Evolutionary conservation across 2,888 invertebrate species (phyloP), one percentile per base, ranked within the genome.

Genomic region (Tethea ocularis): DNA sequence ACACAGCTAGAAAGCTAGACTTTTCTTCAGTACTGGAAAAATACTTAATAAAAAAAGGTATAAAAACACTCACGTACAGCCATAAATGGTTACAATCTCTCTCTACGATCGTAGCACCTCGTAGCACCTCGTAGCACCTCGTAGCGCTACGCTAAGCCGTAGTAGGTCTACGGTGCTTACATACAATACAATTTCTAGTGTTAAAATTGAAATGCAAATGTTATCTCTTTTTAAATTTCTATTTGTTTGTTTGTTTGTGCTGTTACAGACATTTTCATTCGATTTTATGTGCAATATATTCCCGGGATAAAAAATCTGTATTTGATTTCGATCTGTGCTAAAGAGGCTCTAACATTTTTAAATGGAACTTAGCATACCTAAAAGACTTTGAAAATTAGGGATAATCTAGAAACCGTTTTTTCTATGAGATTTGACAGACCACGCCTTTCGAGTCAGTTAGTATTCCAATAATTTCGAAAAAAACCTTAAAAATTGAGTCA

Each of bases 21-120:
- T 29, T 29, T 13, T 33, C 33, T 33, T 11, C 33, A 13, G n/a
- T n/a, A n/a, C 1, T 38, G 38, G 38, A n/a, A n/a, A 38, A 6
- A 1, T 10, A n/a, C 13, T 2, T 36, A 13, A 36, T 4, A 36
- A 36, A 36, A 7, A 1, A n/a, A 20, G 20, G 6, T 41, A 41
- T 41, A 41, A 20, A 58, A 58, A 61, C 61, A 23, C 51, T 56
- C 57, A 59, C 60, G 58, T 62, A 20, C 2, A 65, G 60, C 57
- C 60, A 66, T 68, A 69, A 68, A 68, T 65, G 63, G 58, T 62
- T 61, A 64, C 63, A 64, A 68, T 67, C 63, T 57, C 60, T 60
- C 66, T 67, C 59, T 57, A 52, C 55, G 24, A 46, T 58, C 61
- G 63, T 66, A 64, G 67, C 58, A 29, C 15, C 36, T 38, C 36